Evolutionary conservation across 1,140 invertebrate genomes (phyloP).

Genomic region (Conus betulinus): DNA sequence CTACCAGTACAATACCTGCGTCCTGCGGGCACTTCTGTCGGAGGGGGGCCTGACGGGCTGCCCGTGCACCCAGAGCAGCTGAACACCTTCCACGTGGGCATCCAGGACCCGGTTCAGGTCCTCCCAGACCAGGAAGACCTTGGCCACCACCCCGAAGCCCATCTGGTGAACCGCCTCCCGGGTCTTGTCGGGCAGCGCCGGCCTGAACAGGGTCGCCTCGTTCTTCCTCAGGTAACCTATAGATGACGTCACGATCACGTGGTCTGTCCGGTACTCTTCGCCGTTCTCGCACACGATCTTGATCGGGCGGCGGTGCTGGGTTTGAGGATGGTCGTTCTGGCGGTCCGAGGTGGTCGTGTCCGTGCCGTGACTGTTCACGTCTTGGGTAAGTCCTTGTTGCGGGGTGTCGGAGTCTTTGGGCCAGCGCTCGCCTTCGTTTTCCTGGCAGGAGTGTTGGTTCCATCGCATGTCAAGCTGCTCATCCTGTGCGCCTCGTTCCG

Average conservation of each 20-base stretch:
- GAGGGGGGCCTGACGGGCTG: neutral
- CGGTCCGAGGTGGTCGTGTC: no score
- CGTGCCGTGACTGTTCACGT: neutral
- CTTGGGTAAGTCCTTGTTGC: no score
- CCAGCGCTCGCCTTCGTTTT: no score
- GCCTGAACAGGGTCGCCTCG: constrained; percentile 9
- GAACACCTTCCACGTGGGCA: constrained; percentile 9
- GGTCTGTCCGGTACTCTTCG: neutral
- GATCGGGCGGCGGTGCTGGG: neutral
- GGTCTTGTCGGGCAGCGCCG: constrained; percentile 1
- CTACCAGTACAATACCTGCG: neutral
- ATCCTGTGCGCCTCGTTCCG: no score
- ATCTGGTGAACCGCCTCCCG: neutral
- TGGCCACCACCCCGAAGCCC: constrained; percentile 27
- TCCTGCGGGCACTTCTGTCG: neutral
- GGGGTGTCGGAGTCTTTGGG: no score
- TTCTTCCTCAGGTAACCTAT: constrained; percentile 12
- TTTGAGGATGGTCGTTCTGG: no score
- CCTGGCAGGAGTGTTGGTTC: no score
- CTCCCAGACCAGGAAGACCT: constrained; percentile 32
- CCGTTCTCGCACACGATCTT: constrained; percentile 23
- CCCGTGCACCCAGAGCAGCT: constrained; percentile 24
- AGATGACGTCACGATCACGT: constrained; percentile 34
- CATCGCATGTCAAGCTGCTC: neutral
- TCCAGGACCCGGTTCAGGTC: neutral